These are phyloP conservation scores for Cybosia mesomella DNA, from an alignment of 2,888 invertebrate genomes.

Conservation along the genomic window DNA sequence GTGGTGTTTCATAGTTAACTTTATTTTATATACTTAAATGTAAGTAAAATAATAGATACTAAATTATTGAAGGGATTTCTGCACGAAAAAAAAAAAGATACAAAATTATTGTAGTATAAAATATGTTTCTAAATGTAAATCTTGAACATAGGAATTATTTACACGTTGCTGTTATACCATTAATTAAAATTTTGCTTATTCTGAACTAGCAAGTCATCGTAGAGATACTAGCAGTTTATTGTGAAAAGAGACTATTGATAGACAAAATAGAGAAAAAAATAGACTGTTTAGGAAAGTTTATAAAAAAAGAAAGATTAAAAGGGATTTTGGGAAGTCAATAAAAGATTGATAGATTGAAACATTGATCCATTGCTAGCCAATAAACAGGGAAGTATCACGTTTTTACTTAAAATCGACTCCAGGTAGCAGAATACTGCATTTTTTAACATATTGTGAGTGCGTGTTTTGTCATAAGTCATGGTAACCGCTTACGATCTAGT, in stretches of 20 bases:
- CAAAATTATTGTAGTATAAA: no score
- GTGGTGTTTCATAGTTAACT: slow-evolving; percentile 9
- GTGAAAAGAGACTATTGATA: background rate
- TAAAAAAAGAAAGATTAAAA: background rate
- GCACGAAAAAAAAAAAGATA: background rate
- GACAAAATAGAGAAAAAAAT: background rate
- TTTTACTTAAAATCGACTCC: no score
- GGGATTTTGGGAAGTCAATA: no score
- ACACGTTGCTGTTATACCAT: background rate
- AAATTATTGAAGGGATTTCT: background rate
- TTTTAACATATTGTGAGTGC: no score
- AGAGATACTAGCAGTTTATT: no score
- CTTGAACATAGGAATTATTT: background rate
- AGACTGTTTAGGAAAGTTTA: background rate
- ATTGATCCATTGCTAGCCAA: no score
- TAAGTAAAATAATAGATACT: background rate
- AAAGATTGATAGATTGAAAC: no score
- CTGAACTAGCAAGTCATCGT: no score
- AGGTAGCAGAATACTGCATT: no score
- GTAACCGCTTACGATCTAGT: no score
- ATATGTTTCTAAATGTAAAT: background rate
- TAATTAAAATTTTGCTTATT: background rate
- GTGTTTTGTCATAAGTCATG: no score
- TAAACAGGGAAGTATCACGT: no score
- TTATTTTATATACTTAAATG: background rate